Base-by-base conservation (phyloP, 2,113 vertebrate genomes). In the Noctilio leporinus region DNA sequence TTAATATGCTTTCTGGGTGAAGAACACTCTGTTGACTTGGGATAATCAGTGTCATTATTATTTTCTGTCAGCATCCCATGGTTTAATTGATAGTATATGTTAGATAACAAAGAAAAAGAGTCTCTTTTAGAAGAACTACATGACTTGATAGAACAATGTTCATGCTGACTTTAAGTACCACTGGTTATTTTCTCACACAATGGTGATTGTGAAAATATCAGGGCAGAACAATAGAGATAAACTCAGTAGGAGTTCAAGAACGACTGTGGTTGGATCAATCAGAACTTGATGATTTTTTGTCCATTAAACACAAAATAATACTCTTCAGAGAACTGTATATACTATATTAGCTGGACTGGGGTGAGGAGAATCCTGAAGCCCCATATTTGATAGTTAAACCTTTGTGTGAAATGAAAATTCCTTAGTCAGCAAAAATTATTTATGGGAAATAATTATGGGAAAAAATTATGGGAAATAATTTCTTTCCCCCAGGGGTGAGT, bases 171-270 rank as follows among this genome's bases (percentile, higher is more conserved):
- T 30, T 93, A 72, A 93, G 55, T 88, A 28, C 38, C 83, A 49
- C 28, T 82, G 35, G n/a, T n/a, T 84, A 85, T 89, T 96, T 95
- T 24, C 38, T 88, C 16, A 96, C 30, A 82, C 47, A 90, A 55
- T 73, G 28, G 26, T 95, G 45, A 82, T 91, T 96, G 86, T 89
- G 55, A 95, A 91, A 96, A 82, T 77, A 75, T 30, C 30, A 45
- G 80, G 40, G 59, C 47, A 70, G n/a, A 94, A 28, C 22, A 93
- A 73, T 30, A 76, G 16, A 94, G 20, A 73, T 75, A 10, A 94
- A 69, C 65, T 59, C 57, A 86, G 40, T 38, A 81, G 62, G 82
- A 1, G 7, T 14, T 86, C 47, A 59, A 1, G 24, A 19, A 19
- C 69, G 76, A 91, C 38, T 59, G 28, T 89, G n/a, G 81, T 72